Evolutionary conservation across 1,140 invertebrate genomes (phyloP).

Genomic region (Drosophila arizonae): DNA sequence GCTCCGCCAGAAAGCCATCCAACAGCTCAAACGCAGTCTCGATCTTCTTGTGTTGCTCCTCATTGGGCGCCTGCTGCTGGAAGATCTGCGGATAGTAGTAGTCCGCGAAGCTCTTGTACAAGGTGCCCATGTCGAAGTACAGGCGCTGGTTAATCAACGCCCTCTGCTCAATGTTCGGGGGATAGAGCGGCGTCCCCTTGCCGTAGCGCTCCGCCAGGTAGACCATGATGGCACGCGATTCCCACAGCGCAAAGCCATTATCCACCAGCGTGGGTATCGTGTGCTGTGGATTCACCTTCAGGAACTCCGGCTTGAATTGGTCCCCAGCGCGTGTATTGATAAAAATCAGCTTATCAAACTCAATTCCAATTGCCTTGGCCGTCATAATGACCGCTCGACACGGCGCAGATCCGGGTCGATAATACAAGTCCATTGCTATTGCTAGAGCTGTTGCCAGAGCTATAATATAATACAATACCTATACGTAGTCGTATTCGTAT

Average conservation of each 20-base stretch:
- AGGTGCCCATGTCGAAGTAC: conserved; percentile 88
- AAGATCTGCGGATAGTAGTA: conserved; percentile 88
- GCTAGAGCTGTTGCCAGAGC: conserved; percentile 3
- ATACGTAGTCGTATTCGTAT: conserved; percentile 11
- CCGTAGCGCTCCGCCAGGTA: conserved; percentile 88
- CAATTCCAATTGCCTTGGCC: conserved; percentile 83
- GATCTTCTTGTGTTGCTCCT: conserved; percentile 86
- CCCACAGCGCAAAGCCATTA: conserved; percentile 86
- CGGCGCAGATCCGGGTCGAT: conserved; percentile 87
- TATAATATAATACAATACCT: not conserved
- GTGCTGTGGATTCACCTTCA: conserved; percentile 85
- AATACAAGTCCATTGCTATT: conserved; percentile 85
- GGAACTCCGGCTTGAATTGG: conserved; percentile 88
- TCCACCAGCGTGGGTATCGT: conserved; percentile 88
- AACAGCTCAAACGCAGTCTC: conserved; percentile 86
- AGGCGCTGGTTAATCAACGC: conserved; percentile 89
- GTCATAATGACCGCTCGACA: conserved; percentile 84
- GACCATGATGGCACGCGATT: conserved; percentile 88
- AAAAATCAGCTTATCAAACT: conserved; percentile 80
- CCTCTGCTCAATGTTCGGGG: conserved; percentile 86
- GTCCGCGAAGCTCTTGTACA: conserved; percentile 85
- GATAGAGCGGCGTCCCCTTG: conserved; percentile 87
- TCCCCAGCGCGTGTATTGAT: conserved; percentile 86
- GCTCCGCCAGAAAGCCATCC: conserved; percentile 86
- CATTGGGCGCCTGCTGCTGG: conserved; percentile 85